phyloP scores from a whole-genome alignment of 2,888 invertebrate species.

The Lasioglossum malachurum region DNA sequence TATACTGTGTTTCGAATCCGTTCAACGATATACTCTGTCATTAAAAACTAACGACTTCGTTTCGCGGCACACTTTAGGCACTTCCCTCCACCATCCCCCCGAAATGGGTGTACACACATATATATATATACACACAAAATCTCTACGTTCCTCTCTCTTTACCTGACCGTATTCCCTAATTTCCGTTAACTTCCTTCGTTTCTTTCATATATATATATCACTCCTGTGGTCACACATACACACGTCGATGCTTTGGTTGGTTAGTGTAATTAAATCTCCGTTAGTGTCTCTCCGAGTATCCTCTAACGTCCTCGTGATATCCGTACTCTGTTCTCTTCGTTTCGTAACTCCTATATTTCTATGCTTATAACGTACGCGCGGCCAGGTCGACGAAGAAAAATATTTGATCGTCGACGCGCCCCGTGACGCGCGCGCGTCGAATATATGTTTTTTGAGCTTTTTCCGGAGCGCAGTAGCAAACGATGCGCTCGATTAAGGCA shows the following conservation, averaged over 20 bases:
- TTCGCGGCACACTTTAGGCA: constrained; percentile 76
- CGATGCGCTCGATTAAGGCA: constrained; percentile 24
- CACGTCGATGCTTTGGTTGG: constrained; percentile 70
- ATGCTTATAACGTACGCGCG: constrained; percentile 3
- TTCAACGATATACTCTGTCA: constrained; percentile 52
- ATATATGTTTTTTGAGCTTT: constrained; percentile 11
- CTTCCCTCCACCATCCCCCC: constrained; percentile 66
- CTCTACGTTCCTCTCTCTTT: neutral
- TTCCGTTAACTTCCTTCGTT: constrained; percentile 15
- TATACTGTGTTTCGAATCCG: constrained; percentile 35
- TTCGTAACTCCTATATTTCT: constrained; percentile 11
- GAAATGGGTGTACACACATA: constrained; percentile 54
- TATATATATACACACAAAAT: neutral
- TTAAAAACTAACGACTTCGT: constrained; percentile 71
- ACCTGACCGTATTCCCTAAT: constrained; percentile 35
- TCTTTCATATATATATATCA: neutral
- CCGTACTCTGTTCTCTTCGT: neutral
- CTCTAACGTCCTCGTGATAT: constrained; percentile 20
- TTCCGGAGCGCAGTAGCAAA: constrained; percentile 2
- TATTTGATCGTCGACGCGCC: neutral
- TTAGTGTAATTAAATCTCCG: constrained; percentile 49
- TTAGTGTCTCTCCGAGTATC: constrained; percentile 48
- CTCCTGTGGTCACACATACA: constrained; percentile 14
- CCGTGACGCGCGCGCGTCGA: neutral
- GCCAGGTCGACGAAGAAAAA: neutral